Evolutionary conservation across 1,140 invertebrate genomes (phyloP).

Genomic region (Cardiocondyla obscurior): DNA sequence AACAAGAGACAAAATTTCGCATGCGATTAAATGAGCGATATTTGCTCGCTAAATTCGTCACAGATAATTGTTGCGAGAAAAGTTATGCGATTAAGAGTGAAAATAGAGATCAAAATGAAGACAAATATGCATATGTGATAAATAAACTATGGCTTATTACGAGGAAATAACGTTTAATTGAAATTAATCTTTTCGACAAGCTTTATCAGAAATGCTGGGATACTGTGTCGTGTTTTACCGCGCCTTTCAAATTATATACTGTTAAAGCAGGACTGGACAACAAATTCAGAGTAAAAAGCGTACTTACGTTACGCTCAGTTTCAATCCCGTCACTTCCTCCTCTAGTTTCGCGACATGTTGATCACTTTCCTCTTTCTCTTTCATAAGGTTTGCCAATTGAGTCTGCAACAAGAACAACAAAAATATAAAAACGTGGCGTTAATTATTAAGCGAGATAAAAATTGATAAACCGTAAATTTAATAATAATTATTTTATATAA

Average conservation of each 20-base stretch:
- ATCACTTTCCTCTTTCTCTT: slow-evolving; percentile 77
- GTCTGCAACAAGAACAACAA: slow-evolving; percentile 74
- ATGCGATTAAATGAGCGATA: background rate
- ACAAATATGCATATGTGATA: slow-evolving; percentile 5
- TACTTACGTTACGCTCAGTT: slow-evolving; percentile 79
- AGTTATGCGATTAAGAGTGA: background rate
- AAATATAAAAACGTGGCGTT: background rate
- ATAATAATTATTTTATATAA: too few relatives aligned
- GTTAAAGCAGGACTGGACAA: background rate
- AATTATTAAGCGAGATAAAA: background rate
- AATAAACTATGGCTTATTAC: background rate
- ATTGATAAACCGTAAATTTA: background rate
- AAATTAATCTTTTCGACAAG: background rate
- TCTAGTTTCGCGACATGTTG: slow-evolving; percentile 77
- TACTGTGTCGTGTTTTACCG: background rate
- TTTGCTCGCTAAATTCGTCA: background rate
- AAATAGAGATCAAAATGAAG: background rate
- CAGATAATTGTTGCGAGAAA: background rate
- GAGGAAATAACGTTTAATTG: background rate
- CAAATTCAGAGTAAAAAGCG: slow-evolving; percentile 48
- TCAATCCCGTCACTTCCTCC: slow-evolving; percentile 76
- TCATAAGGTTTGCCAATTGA: slow-evolving; percentile 74
- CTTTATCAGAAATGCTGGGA: background rate
- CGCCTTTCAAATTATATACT: slow-evolving; percentile 3
- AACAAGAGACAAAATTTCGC: background rate